These are phyloP conservation scores for Drosophila kanekoi DNA, from an alignment of 2,888 invertebrate species.

Conservation along the genomic window DNA sequence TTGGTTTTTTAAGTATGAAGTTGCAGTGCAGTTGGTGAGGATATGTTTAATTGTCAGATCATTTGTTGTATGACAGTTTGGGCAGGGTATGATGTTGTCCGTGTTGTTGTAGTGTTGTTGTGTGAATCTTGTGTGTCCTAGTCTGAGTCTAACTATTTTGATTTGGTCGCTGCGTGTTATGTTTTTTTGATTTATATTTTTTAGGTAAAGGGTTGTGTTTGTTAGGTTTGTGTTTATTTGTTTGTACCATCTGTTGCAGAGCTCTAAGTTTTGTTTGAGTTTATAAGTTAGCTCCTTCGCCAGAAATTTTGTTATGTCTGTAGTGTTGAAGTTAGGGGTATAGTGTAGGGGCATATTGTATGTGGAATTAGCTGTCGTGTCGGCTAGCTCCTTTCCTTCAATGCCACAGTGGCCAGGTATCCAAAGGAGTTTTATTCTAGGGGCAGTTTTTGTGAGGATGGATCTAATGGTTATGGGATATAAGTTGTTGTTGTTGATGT, in stretches of 20 bases:
- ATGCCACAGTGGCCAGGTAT: not conserved
- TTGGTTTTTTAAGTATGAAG: constrained; percentile 3
- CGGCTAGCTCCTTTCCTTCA: not conserved
- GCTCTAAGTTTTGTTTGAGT: not conserved
- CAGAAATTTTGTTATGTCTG: not conserved
- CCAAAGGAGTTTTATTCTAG: not conserved
- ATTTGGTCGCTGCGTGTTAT: constrained; percentile 13
- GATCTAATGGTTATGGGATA: not conserved
- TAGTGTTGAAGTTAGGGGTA: constrained; percentile 1
- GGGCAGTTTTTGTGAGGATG: not conserved
- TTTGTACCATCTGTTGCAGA: not conserved
- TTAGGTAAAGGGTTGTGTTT: constrained; percentile 1
- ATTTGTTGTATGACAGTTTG: not conserved
- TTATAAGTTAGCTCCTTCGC: not conserved
- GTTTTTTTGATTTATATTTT: constrained; percentile 10
- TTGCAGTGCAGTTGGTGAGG: constrained; percentile 7
- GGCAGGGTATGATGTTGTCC: constrained; percentile 9
- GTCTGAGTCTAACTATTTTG: constrained; percentile 6
- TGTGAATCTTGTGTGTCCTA: constrained; percentile 10
- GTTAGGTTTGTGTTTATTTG: not conserved
- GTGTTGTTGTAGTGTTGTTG: constrained; percentile 8
- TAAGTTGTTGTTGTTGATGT: constrained; percentile 19
- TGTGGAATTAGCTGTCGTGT: not conserved
- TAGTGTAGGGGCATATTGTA: constrained; percentile 1
- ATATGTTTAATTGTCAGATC: constrained; percentile 13